Percentiles rank a stretch among this genome's conserved stretches.
phyloP scores from a whole-genome alignment of 2,113 vertebrate genomes.

The Pseudois nayaur region DNA sequence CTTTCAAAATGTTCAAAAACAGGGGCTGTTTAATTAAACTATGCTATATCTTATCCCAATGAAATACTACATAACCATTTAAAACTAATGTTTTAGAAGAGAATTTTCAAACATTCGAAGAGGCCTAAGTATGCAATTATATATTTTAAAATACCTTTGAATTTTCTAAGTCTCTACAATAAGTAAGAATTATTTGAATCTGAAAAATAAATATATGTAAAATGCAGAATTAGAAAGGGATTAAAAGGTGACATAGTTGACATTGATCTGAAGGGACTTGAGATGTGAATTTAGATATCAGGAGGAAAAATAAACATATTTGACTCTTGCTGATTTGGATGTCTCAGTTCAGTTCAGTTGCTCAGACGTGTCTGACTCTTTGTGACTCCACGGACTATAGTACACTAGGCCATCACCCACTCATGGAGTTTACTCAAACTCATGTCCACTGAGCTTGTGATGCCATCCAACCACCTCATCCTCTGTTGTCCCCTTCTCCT shows the following conservation, averaged over 20 bases:
- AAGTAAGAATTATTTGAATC: neutral
- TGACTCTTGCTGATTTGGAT: neutral
- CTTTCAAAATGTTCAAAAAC: neutral
- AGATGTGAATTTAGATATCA: neutral
- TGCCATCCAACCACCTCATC: neutral
- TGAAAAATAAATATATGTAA: neutral
- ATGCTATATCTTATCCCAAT: neutral
- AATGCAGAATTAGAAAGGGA: conserved; percentile 1
- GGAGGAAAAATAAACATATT: neutral
- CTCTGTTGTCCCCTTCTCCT: neutral
- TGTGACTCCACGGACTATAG: neutral
- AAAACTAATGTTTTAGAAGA: neutral
- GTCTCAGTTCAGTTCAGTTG: neutral
- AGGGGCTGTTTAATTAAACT: neutral
- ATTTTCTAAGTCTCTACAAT: neutral
- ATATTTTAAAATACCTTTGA: conserved; percentile 4
- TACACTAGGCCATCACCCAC: neutral
- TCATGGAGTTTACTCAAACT: neutral
- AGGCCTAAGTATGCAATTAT: neutral
- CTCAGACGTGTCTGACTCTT: neutral
- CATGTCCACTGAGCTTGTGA: neutral
- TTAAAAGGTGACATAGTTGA: neutral
- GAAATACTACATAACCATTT: neutral
- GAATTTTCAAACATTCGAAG: neutral
- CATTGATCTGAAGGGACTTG: neutral